Base-by-base conservation (phyloP, 2,888 invertebrate genomes). In the Pristionchus maxplancki region DNA sequence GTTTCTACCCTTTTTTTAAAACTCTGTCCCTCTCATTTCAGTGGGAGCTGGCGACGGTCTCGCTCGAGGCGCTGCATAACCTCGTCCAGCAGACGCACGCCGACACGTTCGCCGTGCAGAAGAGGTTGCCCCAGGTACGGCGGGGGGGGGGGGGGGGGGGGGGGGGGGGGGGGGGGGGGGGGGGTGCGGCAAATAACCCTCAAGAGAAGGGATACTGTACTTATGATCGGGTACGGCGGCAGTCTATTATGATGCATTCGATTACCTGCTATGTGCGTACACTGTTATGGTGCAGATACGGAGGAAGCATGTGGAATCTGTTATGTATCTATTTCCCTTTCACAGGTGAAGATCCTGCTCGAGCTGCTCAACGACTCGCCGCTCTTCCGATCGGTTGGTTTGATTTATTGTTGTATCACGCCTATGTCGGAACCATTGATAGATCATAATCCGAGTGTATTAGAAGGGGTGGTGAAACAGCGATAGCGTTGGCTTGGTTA, bases 341-440 rank as follows among this genome's bases (percentile, higher is more conserved):
- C 8, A 15, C 92, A 93, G 87, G 91, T 92, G 9, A 88, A 85
- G 48, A 53, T 94, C n/a, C 89, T 94, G 1, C 89, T 90, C 5
- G 93, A 94, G 74, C 89, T 93, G 40, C 89, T 94, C 64, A 94
- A 93, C 90, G 93, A 94, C 82, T 91, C 93, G 1, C 92, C 92
- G 15, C 89, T 93, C 50, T 91, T 89, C 58, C 81, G 83, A 81
- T 64, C 82, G 28, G 88, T 88, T 31, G 88, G 90, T 82, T 48
- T 87, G 40, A 74, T 87, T 24, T 78, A 31, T 82, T 50, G n/a
- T 81, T 28, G 1, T 64, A n/a, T n/a, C n/a, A n/a, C n/a, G n/a
- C n/a, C n/a, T n/a, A n/a, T n/a, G n/a, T n/a, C n/a, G n/a, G 64
- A 34, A 17, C 0, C 4, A 67, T 67, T 31, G 64, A 4, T 67